A percentile compares a stretch with the other conserved stretches of the same genome.
These are phyloP conservation scores for Aphis gossypii DNA, from an alignment of 1,140 invertebrate genomes.

Conservation along the genomic window DNA sequence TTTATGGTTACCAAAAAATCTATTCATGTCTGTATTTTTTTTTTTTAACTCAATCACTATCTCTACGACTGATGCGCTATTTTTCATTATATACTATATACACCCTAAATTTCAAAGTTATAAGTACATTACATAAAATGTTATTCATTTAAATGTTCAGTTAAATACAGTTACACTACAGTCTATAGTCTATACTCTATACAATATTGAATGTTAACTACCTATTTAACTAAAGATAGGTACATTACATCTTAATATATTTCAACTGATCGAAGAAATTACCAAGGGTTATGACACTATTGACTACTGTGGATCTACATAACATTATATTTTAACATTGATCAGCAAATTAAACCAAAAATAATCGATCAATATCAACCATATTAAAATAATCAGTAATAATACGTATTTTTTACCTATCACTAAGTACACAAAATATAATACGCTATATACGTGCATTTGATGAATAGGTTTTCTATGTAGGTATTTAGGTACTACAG, in stretches of 20 bases:
- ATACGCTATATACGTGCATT: background rate
- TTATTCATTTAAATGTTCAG: background rate
- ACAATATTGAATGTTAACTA: background rate
- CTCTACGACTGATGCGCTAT: background rate
- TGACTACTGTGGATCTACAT: no score
- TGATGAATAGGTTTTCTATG: background rate
- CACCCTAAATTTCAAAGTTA: no score
- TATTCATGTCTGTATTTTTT: background rate
- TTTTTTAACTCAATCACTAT: background rate
- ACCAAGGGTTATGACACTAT: no score
- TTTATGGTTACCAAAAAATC: no score
- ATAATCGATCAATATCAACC: background rate
- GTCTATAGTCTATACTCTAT: background rate
- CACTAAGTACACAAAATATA: background rate
- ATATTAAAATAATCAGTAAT: background rate
- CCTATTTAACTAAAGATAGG: no score
- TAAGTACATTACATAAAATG: no score
- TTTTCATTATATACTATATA: no score
- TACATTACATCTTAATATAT: no score
- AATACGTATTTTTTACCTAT: background rate
- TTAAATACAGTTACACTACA: background rate
- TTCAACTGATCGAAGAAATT: no score
- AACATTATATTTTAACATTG: background rate
- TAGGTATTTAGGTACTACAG: background rate
- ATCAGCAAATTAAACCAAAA: background rate